Evolutionary conservation across 2,113 vertebrate genomes (phyloP), one percentile per base, ranked within the genome.

Genomic region (Platycercus adscitus): DNA sequence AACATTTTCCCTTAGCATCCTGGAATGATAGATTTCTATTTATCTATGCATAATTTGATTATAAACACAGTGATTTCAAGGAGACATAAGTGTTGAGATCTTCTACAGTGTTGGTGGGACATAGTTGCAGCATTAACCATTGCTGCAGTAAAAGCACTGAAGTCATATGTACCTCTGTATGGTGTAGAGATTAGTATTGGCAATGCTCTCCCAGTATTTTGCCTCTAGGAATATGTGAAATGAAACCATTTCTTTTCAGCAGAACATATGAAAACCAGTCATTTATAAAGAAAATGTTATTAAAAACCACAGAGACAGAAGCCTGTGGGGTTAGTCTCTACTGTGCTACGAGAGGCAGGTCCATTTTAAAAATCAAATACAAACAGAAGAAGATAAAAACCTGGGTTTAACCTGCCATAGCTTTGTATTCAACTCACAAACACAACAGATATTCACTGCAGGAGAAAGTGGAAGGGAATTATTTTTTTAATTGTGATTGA

Each of bases 201-300:
- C 31, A 44, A 21, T 25, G 7, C 4, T 95, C 16, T 53, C 39
- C 9, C 20, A 39, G 35, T 58, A 47, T 58, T 78, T 72, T 77
- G 11, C 37, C 43, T 79, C 37, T n/a, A 73, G 71, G 29, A 63
- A 9, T 37, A 23, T 15, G 26, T 63, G 18, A 89, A 41, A 65
- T 41, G 43, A 72, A 81, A 33, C 15, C 11, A 43, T 31, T 81
- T 33, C 6, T 72, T 85, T 81, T 63, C 63, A 86, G 11, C 21
- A 56, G 37, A 86, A 72, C 8, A 11, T 47, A 58, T 0, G 1
- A 44, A 58, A 56, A 8, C 0, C 26, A 37, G 31, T n/a, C 20
- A 58, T 70, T 86, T 53, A 9, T 79, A 83, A 73, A 79, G 33
- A 41, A 82, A 89, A 92, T 64, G 31, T 44, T 79, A 44, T 75